These are phyloP conservation scores for Acropora tenuis DNA, from an alignment of 64 coral and sea anemone genomes.

Conservation along the genomic window DNA sequence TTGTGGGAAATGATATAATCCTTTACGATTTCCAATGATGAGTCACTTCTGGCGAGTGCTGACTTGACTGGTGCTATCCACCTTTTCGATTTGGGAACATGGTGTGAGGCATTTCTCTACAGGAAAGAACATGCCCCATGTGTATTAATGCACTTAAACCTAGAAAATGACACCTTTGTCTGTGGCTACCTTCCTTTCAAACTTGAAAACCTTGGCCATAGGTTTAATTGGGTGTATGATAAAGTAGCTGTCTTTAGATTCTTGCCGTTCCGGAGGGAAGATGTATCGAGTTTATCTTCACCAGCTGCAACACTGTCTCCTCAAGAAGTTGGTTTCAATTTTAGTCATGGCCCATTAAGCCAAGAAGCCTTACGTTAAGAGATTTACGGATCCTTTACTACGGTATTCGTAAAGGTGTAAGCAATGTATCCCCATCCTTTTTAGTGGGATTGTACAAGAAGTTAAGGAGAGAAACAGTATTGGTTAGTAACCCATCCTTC, in stretches of 20 bases:
- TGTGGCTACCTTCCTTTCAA: not conserved
- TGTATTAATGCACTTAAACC: conserved; percentile 2
- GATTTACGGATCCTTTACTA: not conserved
- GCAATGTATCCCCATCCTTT: not conserved
- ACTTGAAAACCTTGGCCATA: not conserved
- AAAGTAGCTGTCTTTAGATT: too few relatives aligned
- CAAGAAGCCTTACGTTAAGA: not conserved
- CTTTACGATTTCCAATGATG: not conserved
- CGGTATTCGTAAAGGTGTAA: not conserved
- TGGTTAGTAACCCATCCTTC: not conserved
- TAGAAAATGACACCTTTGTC: not conserved
- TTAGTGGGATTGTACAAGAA: not conserved
- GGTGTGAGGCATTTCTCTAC: not conserved
- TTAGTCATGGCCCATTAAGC: not conserved
- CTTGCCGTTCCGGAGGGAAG: too few relatives aligned
- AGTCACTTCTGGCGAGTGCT: not conserved
- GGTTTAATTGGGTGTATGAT: too few relatives aligned
- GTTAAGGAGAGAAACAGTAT: not conserved
- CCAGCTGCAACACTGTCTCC: too few relatives aligned
- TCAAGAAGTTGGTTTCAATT: too few relatives aligned
- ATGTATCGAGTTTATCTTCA: too few relatives aligned
- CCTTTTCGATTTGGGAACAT: not conserved
- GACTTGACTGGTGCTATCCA: not conserved
- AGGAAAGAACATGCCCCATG: not conserved
- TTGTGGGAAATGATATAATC: not conserved